Evolutionary conservation across 2,113 vertebrate species (phyloP), one percentile per base, ranked within the genome.

Genomic region (Talpa occidentalis): DNA sequence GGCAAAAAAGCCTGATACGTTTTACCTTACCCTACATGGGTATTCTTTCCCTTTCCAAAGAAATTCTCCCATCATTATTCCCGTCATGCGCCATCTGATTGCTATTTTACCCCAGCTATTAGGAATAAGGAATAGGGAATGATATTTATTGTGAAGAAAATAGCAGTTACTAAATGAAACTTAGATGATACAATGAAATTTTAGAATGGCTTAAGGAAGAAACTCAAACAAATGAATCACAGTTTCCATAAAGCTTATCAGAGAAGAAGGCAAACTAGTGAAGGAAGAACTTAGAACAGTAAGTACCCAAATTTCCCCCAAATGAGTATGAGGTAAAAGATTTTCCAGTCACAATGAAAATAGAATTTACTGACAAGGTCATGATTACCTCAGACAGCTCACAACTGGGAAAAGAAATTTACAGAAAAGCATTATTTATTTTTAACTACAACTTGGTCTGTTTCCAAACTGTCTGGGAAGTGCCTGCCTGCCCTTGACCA

Each of bases 351-450:
- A 93, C 49, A 67, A 11, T 88, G 42, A 88, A 87, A 97, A 95
- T 91, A 97, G 92, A 95, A 97, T 78, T 94, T 94, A 95, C 97
- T 95, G 96, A 94, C 92, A 90, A 93, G 56, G 88, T 92, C 88
- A 67, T 78, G 84, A 86, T 92, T 86, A 77, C 87, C 88, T 92
- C 66, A 54, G 91, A 86, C 70, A 80, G 52, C 86, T 88, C 59
- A 95, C 80, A 90, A 56, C 42, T 69, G 90, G 87, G 86, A 69
- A 85, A 89, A 90, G 85, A 91, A 93, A 90, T 32, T 94, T 85
- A 84, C 28, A 62, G 30, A 80, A 89, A 93, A 93, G 59, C 12
- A 15, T 60, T 74, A 44, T 81, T 91, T 89, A 70, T 96, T 95
- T 97, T 95, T 85, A 95, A 64, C 96, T 81, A 35, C 12, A 22